A percentile compares a stretch with the other conserved stretches of the same genome.
phyloP scores from a whole-genome alignment of 2,797 vertebrate species.

The Harpagifer antarcticus region DNA sequence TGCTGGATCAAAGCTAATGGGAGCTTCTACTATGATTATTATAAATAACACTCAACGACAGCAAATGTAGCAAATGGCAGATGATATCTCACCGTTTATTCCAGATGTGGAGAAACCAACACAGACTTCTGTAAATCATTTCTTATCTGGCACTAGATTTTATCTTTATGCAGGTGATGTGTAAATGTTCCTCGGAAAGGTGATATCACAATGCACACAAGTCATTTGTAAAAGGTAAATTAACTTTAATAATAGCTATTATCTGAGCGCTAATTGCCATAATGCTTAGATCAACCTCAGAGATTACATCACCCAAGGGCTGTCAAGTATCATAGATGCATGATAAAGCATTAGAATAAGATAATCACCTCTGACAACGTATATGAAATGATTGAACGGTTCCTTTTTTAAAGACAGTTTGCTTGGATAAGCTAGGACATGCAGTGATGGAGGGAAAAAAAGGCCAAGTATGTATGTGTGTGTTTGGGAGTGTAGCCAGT shows the following conservation, averaged over 20 bases:
- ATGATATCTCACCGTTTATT: conserved; percentile 50
- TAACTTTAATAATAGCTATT: conserved; percentile 71
- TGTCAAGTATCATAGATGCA: conserved; percentile 66
- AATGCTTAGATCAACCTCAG: conserved; percentile 71
- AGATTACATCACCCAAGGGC: conserved; percentile 70
- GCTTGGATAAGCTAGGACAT: conserved; percentile 50
- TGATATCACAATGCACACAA: conserved; percentile 36
- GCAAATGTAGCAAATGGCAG: conserved; percentile 51
- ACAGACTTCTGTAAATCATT: conserved; percentile 44
- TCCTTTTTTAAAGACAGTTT: conserved; percentile 45
- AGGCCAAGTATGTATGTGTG: conserved; percentile 16
- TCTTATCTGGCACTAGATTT: conserved; percentile 50
- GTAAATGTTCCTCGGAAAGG: conserved; percentile 49
- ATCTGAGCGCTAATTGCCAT: conserved; percentile 70
- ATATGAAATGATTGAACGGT: conserved; percentile 44
- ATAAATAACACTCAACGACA: conserved; percentile 42
- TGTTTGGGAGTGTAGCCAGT: conserved; percentile 17
- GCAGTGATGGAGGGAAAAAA: conserved; percentile 17
- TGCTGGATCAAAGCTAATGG: conserved; percentile 36
- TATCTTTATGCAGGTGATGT: conserved; percentile 39
- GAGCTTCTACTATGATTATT: conserved; percentile 35
- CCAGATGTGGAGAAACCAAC: conserved; percentile 29
- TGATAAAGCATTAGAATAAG: no score
- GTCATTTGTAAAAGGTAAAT: conserved; percentile 57
- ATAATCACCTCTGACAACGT: no score